Base-by-base conservation (phyloP, 2,113 vertebrate species). In the Stictonetta naevosa region DNA sequence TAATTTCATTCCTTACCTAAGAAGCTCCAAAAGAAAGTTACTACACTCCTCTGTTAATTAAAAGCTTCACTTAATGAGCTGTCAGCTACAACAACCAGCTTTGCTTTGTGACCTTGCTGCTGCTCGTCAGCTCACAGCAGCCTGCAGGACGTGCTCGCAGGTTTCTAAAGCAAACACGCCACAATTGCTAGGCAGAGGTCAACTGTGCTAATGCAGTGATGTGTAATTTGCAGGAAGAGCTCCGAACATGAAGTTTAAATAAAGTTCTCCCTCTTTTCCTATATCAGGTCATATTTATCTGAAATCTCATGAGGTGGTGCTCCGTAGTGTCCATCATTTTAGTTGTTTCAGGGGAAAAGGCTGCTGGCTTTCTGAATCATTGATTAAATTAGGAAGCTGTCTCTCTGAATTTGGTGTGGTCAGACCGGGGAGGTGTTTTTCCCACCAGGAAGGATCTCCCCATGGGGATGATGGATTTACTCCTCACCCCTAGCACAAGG, bases 41-140 rank as follows among this genome's bases (percentile, higher is more conserved):
- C 25, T 72, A 12, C 2, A 0, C 26, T 82, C 23, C 81, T 76
- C 62, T 9, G 2, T 82, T 93, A 89, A 95, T 96, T 92, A 76
- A 95, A 88, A 91, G 26, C 40, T 38, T 62, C 22, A 2, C 86
- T 96, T 91, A 94, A 96, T 0, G 44, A 87, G 69, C 69, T 90
- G 80, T 42, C 84, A 72, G 42, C 77, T 83, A 29, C 76, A 79
- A 48, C 68, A 64, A 36, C n/a, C 50, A 13, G 16, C 53, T 92
- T 68, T 28, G 23, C 86, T 84, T 93, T 76, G 52, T 64, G 90
- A 64, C 83, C 92, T 88, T 77, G 71, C 75, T 82, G 69, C 79
- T 87, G 13, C 78, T 92, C 42, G 56, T 58, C 72, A 71, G 74
- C 13, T 4, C 48, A 19, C 42, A 72, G 62, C 36, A 85, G 44